These are phyloP conservation scores for Thera obeliscata DNA, from an alignment of 2,888 invertebrate species.

Conservation along the genomic window DNA sequence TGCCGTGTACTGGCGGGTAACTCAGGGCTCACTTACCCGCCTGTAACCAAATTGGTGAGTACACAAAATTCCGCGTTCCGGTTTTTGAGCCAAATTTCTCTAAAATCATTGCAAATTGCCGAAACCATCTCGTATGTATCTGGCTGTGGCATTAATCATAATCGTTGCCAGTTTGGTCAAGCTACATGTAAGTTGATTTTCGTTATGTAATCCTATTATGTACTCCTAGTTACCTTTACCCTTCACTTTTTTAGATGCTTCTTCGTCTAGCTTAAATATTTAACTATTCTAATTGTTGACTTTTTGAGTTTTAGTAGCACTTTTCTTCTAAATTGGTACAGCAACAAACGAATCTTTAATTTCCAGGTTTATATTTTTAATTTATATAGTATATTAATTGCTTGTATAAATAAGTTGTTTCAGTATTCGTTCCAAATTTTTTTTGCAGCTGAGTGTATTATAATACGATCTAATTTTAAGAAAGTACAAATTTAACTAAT, in stretches of 20 bases:
- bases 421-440: no score
- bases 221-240: background rate
- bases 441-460: no score
- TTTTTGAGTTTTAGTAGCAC: background rate
- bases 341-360: background rate
- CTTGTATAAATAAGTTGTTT: no score
- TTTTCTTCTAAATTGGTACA: background rate
- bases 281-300: background rate
- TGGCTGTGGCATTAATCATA: conserved; percentile 79
- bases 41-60: conserved; percentile 70
- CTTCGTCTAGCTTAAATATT: background rate
- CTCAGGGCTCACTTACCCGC: conserved; percentile 61
- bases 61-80: conserved; percentile 61
- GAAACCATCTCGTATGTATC: conserved; percentile 68
- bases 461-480: no score
- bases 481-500: no score
- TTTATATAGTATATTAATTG: no score
- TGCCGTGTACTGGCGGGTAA: conserved; percentile 13
- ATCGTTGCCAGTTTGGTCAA: conserved; percentile 79
- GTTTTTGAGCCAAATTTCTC: conserved; percentile 29
- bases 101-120: conserved; percentile 42
- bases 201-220: conserved; percentile 27
- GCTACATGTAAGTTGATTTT: conserved; percentile 72
- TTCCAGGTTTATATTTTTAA: no score
- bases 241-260: conserved; percentile 5